These are phyloP conservation scores for Dexiosoma caninum DNA, from an alignment of 2,888 invertebrate species.

Conservation along the genomic window DNA sequence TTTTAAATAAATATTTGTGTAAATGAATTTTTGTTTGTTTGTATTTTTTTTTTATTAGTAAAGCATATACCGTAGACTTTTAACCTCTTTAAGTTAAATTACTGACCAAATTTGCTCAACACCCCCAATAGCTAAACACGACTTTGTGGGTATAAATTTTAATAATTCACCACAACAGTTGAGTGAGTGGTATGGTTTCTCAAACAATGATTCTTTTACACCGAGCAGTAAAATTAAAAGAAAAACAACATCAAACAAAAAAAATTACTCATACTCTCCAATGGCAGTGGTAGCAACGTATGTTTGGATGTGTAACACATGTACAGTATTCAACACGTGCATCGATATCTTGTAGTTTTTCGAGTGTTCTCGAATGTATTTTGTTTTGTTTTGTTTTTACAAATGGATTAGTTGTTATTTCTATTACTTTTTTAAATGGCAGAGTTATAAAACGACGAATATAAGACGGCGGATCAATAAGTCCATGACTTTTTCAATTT, in stretches of 20 bases:
- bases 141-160: slow-evolving; percentile 47
- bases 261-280: slow-evolving; percentile 18
- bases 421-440: background rate
- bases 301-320: background rate
- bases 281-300: background rate
- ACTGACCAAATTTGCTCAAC: slow-evolving; percentile 54
- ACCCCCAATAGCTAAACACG: slow-evolving; percentile 60
- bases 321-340: slow-evolving; percentile 48
- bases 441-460: too few relatives aligned
- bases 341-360: slow-evolving; percentile 38
- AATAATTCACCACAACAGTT: slow-evolving; percentile 26
- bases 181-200: background rate
- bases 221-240: too few relatives aligned
- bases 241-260: too few relatives aligned
- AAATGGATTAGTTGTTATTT: background rate
- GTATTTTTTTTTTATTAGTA: background rate
- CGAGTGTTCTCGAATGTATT: slow-evolving; percentile 33
- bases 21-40: background rate
- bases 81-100: slow-evolving; percentile 58
- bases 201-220: slow-evolving; percentile 34
- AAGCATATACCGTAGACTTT: slow-evolving; percentile 48
- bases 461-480: too few relatives aligned
- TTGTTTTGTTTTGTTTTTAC: background rate
- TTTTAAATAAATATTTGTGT: background rate
- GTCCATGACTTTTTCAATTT: too few relatives aligned